Evolutionary conservation across 2,113 vertebrate genomes (phyloP), one percentile per base, ranked within the genome.

Genomic region (Carassius auratus): DNA sequence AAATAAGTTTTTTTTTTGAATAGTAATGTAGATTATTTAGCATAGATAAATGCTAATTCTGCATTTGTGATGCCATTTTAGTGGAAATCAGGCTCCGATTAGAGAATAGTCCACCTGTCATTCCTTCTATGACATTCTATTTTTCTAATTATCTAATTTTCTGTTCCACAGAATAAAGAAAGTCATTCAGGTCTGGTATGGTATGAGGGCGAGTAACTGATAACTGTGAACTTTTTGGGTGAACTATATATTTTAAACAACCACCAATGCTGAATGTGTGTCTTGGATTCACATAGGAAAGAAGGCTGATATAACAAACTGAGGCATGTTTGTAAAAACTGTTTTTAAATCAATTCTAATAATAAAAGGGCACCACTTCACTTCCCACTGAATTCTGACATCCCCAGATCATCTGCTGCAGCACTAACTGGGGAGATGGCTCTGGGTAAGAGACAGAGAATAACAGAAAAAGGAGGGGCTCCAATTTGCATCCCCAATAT

Each of bases 401-500:
- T 38, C 52, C 76, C n/a, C 23, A n/a, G 21, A 79, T 33, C 55
- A n/a, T 68, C 68, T 50, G 21, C 66, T 75, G 68, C 36, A 50
- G 14, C 23, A 38, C 52, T 86, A 33, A 62, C 23, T 33, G n/a
- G 21, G 77, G 77, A 69, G 26, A 81, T n/a, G 55, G 42, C 68
- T 73, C 45, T 55, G 59, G 64, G 77, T 81, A 81, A 59, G 55
- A 73, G 8, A 50, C 48, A 48, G 45, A 48, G 10, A 48, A 48
- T 9, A 48, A 48, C 0, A 48, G 45, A 45, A 59, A n/a, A 9
- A 23, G 1, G 4, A 77, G 52, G 55, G 76, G 76, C 19, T 38
- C 55, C 55, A 64, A 73, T 80, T 85, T 79, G 76, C 76, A 85
- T 79, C 52, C 10, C 26, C 48, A 71, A 85, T 80, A 80, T 71